Evolutionary conservation across 2,113 vertebrate genomes (phyloP).

Genomic region (Oenanthe oenanthe): DNA sequence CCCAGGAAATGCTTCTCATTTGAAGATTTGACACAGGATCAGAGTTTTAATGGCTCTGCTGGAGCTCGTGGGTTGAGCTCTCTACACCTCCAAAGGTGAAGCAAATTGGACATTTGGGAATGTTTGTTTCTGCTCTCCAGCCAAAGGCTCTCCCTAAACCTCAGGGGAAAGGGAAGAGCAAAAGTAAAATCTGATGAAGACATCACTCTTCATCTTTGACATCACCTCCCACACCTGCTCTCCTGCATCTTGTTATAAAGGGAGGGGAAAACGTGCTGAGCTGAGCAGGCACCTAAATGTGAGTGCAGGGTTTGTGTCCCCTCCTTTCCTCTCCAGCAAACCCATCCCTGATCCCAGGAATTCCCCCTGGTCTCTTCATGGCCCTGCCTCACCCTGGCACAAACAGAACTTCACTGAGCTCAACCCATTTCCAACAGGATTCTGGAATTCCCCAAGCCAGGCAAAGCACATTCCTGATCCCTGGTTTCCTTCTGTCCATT

Average conservation of each 20-base stretch:
- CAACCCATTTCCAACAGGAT: neutral
- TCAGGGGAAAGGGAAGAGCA: neutral
- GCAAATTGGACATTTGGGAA: neutral
- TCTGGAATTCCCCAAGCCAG: neutral
- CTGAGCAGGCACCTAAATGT: neutral
- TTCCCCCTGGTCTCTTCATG: neutral
- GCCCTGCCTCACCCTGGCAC: neutral
- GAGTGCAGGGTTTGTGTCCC: accelerated
- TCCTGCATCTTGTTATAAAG: neutral
- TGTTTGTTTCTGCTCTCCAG: neutral
- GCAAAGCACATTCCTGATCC: neutral
- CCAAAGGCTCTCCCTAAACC: neutral
- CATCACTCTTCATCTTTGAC: neutral
- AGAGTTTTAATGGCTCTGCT: neutral
- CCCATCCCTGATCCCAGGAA: accelerated
- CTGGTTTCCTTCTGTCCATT: neutral
- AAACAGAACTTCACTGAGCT: neutral
- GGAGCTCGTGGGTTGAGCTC: neutral
- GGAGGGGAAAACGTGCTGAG: accelerated
- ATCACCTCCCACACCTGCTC: neutral
- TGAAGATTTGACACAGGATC: neutral
- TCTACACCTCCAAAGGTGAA: neutral
- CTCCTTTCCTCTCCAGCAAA: neutral
- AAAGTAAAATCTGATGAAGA: neutral
- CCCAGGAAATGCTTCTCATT: neutral